Evolutionary conservation across 2,888 invertebrate genomes (phyloP), one percentile per base, ranked within the genome.

Genomic region (Brenthis ino): DNA sequence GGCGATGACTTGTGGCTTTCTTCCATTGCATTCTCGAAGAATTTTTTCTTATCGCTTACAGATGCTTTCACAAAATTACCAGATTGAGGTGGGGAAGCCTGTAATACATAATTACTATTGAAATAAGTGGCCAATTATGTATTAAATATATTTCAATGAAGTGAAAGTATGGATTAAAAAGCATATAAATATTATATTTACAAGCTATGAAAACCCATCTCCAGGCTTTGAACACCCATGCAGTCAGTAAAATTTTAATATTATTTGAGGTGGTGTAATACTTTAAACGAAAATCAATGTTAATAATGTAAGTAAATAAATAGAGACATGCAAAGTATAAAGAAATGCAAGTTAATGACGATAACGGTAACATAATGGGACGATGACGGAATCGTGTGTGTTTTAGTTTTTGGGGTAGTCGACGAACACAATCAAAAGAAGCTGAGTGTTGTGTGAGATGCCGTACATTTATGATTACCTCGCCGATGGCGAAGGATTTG

Each of bases 1-100:
- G 96, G 95, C 78, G 96, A 95, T 74, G 97, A 96, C 89, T 97
- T 96, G 78, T 96, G 95, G 87, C 96, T 96, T 87, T 98, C 97
- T 91, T 98, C 97, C 95, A 99, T 98, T 73, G 98, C 98, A 85
- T 96, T 96, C 93, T 99, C 99, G 88, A 99, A 99, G 92, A 98
- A 97, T 85, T 96, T 97, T 91, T 98, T 98, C 93, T 97, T 97
- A 91, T 98, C 97, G 87, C 97, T 97, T 83, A 99, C 98, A 72
- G 96, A 96, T 86, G 98, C 96, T 94, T 97, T 97, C 83, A 95
- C 95, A 83, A 95, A 94, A 88, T 94, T 95, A 81, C 94, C 95
- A 84, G 95, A 95, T 81, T 95, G 95, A 81, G 96, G 96, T 80
- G 95, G 95, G 79, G 95, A 94, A 85, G 94, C 92, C 93, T 93